Evolutionary conservation across 2,888 invertebrate genomes (phyloP).

Genomic region (Monoplex corrugatus): DNA sequence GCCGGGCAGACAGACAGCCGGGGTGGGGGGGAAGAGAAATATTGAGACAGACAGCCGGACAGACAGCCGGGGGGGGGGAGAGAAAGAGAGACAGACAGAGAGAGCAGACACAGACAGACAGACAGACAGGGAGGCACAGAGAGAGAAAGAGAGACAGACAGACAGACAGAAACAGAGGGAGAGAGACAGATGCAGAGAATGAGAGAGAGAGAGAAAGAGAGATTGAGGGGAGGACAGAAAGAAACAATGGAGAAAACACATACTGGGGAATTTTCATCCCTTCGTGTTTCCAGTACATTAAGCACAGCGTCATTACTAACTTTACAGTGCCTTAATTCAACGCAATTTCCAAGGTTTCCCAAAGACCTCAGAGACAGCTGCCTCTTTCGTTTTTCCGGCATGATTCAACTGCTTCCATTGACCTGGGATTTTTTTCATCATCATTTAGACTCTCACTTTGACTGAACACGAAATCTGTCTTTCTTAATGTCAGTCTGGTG

Average conservation of each 20-base stretch:
- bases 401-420: not conserved
- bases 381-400: not conserved
- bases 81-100: not conserved
- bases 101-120: too few species aligned
- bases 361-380: not conserved
- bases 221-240: not conserved
- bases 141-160: not conserved
- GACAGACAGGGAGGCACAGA: not conserved
- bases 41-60: conserved; percentile 18
- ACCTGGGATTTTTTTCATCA: too few species aligned
- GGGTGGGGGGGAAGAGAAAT: not conserved
- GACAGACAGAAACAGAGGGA: not conserved
- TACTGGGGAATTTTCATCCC: too few species aligned
- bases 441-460: too few species aligned
- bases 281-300: too few species aligned
- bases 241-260: not conserved
- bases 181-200: too few species aligned
- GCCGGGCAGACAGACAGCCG: not conserved
- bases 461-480: too few species aligned
- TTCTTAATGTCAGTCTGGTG: too few species aligned
- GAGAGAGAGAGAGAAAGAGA: conserved; percentile 27
- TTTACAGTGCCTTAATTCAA: too few species aligned
- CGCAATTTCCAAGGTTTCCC: too few species aligned
- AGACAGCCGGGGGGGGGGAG: not conserved
- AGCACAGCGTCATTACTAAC: too few species aligned